These are phyloP conservation scores for Lepidochrysops patricia DNA, from an alignment of 2,888 invertebrate genomes.

Conservation along the genomic window DNA sequence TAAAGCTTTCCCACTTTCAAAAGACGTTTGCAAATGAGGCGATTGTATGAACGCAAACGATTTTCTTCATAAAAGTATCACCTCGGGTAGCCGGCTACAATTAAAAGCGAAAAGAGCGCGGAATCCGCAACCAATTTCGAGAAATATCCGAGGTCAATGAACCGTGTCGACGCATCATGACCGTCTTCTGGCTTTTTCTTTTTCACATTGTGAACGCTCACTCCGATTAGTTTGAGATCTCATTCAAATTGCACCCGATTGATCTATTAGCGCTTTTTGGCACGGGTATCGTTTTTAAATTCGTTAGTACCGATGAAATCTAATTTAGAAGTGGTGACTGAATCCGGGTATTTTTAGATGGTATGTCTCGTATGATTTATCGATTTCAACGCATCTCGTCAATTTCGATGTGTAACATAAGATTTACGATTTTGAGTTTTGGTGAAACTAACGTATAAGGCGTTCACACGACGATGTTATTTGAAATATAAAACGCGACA, in stretches of 20 bases:
- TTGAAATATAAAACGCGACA: slow-evolving; percentile 3
- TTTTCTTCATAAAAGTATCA: slow-evolving; percentile 65
- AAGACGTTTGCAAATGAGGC: slow-evolving; percentile 18
- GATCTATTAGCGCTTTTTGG: neutral
- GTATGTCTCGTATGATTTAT: neutral
- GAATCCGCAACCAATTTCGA: slow-evolving; percentile 69
- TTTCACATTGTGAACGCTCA: slow-evolving; percentile 30
- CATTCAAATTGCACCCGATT: neutral
- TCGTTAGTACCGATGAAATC: neutral
- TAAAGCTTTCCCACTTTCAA: neutral
- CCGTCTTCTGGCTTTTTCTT: slow-evolving; percentile 54
- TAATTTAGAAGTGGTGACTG: neutral
- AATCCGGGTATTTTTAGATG: neutral
- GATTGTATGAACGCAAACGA: neutral
- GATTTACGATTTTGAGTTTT: neutral
- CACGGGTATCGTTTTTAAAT: neutral
- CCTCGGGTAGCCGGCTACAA: slow-evolving; percentile 65
- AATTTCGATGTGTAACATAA: neutral
- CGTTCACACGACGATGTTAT: neutral
- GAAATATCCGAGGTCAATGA: slow-evolving; percentile 71
- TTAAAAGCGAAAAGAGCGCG: slow-evolving; percentile 71
- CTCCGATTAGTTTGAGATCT: slow-evolving; percentile 7
- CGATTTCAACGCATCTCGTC: neutral
- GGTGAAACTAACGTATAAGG: neutral
- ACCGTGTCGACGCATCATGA: slow-evolving; percentile 66